Evolutionary conservation across 2,888 invertebrate genomes (phyloP).

Genomic region (Anarsia innoxiella): DNA sequence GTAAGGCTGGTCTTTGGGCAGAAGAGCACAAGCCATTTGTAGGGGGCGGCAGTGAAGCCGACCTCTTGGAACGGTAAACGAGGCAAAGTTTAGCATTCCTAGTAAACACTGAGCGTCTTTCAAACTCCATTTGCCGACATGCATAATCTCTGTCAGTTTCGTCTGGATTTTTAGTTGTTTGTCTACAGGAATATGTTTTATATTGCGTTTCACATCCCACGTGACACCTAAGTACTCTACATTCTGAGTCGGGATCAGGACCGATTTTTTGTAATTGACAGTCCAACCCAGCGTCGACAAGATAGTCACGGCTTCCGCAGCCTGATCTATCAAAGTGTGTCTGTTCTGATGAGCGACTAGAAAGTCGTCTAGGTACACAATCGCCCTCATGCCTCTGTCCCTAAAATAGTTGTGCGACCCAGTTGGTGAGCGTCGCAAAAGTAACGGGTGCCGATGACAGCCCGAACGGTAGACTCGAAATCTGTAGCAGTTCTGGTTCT

Average conservation of each 20-base stretch:
- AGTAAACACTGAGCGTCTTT: constrained; percentile 10
- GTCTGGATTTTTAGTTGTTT: background rate
- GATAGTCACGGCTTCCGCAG: background rate
- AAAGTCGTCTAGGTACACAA: constrained; percentile 13
- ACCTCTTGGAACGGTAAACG: constrained; percentile 2
- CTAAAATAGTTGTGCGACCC: constrained; percentile 11
- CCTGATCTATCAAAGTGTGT: background rate
- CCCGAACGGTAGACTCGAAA: constrained; percentile 14
- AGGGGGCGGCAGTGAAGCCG: constrained; percentile 2
- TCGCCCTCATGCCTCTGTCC: constrained; percentile 4
- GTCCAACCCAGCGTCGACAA: constrained; percentile 4
- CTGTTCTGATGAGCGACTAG: constrained; percentile 15
- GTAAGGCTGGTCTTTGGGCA: background rate
- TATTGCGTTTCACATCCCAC: constrained; percentile 14
- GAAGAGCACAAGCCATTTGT: constrained; percentile 3
- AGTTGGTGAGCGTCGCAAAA: constrained; percentile 11
- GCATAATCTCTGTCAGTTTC: background rate
- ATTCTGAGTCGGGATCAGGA: constrained; percentile 1
- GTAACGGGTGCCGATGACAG: constrained; percentile 11
- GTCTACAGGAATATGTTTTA: background rate
- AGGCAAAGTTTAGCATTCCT: constrained; percentile 13
- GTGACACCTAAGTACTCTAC: constrained; percentile 19
- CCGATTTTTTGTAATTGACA: constrained; percentile 7
- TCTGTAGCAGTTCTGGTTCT: constrained; percentile 6
- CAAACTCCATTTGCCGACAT: background rate